A percentile compares a stretch with the other conserved stretches of the same genome.
These are phyloP conservation scores for Troides oblongomaculatus DNA, from an alignment of 2,888 invertebrate species.

Conservation along the genomic window DNA sequence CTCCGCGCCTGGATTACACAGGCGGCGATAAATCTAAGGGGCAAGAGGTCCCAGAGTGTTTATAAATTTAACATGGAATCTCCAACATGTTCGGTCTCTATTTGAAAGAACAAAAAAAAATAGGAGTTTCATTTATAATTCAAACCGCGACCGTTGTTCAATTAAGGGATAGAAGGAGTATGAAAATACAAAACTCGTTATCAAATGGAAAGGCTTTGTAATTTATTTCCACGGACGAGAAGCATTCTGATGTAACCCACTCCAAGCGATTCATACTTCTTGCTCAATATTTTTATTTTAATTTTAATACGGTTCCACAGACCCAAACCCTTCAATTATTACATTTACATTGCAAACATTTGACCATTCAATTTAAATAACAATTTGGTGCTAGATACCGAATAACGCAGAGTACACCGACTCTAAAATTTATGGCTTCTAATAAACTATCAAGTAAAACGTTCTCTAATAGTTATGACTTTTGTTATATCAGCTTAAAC, in stretches of 20 bases:
- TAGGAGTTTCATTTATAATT: conserved; percentile 24
- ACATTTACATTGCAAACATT: too few relatives aligned
- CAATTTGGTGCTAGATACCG: too few relatives aligned
- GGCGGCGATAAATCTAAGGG: conserved; percentile 54
- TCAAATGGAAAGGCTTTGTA: conserved; percentile 9
- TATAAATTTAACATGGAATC: conserved; percentile 48
- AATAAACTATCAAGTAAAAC: too few relatives aligned
- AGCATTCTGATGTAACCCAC: not conserved
- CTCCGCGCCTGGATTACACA: conserved; percentile 49
- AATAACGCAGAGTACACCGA: too few relatives aligned
- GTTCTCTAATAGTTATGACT: too few relatives aligned
- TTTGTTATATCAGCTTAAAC: too few relatives aligned
- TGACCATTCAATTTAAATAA: too few relatives aligned
- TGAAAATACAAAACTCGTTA: conserved; percentile 9
- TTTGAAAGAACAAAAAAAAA: conserved; percentile 12
- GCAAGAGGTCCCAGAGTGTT: conserved; percentile 46
- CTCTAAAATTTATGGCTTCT: too few relatives aligned
- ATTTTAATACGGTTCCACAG: too few relatives aligned
- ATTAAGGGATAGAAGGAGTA: conserved; percentile 25
- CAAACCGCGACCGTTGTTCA: conserved; percentile 26
- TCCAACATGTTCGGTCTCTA: conserved; percentile 33
- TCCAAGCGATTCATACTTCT: too few relatives aligned
- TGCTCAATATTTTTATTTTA: too few relatives aligned
- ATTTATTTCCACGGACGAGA: conserved; percentile 6
- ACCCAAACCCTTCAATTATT: too few relatives aligned